phyloP scores from a whole-genome alignment of 2,113 vertebrate genomes.

The Elaphurus davidianus region DNA sequence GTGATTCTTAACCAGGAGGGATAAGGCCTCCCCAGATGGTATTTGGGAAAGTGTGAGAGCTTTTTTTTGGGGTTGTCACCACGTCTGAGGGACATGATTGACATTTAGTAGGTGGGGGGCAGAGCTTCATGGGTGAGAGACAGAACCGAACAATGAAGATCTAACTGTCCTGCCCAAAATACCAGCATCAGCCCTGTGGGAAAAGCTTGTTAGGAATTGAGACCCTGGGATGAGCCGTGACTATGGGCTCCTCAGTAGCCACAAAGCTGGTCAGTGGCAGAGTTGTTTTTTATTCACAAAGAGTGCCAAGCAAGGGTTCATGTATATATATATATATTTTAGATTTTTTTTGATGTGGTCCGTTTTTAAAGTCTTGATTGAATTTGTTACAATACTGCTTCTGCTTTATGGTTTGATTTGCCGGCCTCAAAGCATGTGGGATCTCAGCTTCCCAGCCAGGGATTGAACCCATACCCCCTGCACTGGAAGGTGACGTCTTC shows the following conservation, averaged over 20 bases:
- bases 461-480: neutral
- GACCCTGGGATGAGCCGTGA: fast-evolving
- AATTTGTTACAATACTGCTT: neutral
- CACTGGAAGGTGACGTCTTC: neutral
- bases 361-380: neutral
- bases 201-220: neutral
- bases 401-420: neutral
- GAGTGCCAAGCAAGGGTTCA: neutral
- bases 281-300: neutral
- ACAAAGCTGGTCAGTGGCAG: neutral
- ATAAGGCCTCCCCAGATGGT: neutral
- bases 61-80: neutral
- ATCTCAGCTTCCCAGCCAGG: neutral
- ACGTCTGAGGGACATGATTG: neutral
- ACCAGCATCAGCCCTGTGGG: neutral
- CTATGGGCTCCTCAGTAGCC: neutral
- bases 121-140: neutral
- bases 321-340: neutral
- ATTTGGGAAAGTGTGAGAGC: neutral
- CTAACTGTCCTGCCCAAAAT: neutral
- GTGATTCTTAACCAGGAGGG: neutral
- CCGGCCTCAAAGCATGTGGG: neutral
- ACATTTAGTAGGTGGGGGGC: neutral
- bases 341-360: neutral
- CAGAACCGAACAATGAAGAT: neutral